phyloP scores from a whole-genome alignment of 2,888 invertebrate species.

The Caenorhabditis becei region DNA sequence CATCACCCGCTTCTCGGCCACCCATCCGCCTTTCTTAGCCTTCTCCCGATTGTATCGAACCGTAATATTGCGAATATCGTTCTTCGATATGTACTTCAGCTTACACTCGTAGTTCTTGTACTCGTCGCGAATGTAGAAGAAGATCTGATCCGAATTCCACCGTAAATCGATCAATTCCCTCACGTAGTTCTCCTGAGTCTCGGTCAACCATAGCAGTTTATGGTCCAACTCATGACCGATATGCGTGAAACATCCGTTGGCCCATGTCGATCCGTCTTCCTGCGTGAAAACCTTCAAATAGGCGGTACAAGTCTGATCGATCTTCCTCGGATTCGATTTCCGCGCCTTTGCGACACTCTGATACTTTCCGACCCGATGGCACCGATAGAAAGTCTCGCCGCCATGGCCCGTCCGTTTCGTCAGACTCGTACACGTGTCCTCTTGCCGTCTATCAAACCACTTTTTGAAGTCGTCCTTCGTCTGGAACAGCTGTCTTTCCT shows the following conservation, averaged over 20 bases:
- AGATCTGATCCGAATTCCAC: constrained; percentile 54
- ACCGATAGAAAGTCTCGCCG: constrained; percentile 59
- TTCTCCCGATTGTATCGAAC: constrained; percentile 35
- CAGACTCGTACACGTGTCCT: constrained; percentile 58
- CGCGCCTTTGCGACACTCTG: constrained; percentile 55
- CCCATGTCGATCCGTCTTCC: constrained; percentile 35
- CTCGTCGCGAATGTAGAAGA: constrained; percentile 44
- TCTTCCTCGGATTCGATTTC: constrained; percentile 59
- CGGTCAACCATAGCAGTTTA: constrained; percentile 56
- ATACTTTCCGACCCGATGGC: constrained; percentile 54
- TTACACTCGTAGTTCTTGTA: constrained; percentile 58
- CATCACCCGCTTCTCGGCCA: too few species aligned
- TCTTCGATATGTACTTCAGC: constrained; percentile 58
- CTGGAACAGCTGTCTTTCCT: constrained; percentile 26
- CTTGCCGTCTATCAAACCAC: constrained; percentile 63
- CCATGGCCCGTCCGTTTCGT: constrained; percentile 63
- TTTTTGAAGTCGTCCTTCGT: constrained; percentile 31
- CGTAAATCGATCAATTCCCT: constrained; percentile 48
- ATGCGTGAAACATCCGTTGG: constrained; percentile 54
- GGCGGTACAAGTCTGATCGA: constrained; percentile 60
- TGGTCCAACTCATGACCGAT: constrained; percentile 62
- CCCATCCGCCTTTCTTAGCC: neutral
- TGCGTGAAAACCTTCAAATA: constrained; percentile 45
- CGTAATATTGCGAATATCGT: constrained; percentile 54
- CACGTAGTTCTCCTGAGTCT: constrained; percentile 60